Evolutionary conservation across 1,140 invertebrate species (phyloP), one percentile per base, ranked within the genome.

Genomic region (Tetragnatha versicolor): DNA sequence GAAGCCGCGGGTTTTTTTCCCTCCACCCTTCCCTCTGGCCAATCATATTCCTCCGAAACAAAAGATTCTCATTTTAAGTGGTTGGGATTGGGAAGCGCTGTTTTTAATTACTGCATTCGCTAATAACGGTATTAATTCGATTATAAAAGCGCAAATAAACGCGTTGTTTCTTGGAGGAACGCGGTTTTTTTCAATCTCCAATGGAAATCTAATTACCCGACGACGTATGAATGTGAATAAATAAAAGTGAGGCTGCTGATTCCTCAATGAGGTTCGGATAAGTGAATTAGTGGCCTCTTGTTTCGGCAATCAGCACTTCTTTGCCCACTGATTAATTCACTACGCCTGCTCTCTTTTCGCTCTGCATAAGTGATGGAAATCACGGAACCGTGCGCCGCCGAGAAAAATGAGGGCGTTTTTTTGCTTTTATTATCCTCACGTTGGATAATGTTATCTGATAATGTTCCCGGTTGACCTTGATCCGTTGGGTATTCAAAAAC

Each of bases 61-160:
- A 68, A 68, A 20, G 10, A 68, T 65, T 14, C 14, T 2, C 42
- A 42, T 33, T 68, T 68, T 68, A 68, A 65, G 61, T 65, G 37
- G 35, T 65, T 65, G 39, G 35, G 42, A 65, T 27, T 65, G 61
- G 55, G 9, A 31, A 58, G 35, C 31, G 55, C 27, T 42, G 61
- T 65, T 42, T 42, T 65, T 65, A 65, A 42, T 42, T 65, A 65
- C 25, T 42, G 17, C 39, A 61, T 27, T 39, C 61, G 42, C 55
- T 65, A 65, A 65, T 65, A 65, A 65, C 33, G 29, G 35, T 65
- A 42, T 65, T 65, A 65, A 65, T 65, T 42, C 61, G 42, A 65
- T 65, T 65, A 65, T 42, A 65, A 65, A 65, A 42, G 39, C 39
- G 29, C 61, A 65, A 65, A 65, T 65, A 65, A 58, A 58, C 35